Conservation (phyloP, 2,113 vertebrate species). For the Mus spicilegus region DNA sequence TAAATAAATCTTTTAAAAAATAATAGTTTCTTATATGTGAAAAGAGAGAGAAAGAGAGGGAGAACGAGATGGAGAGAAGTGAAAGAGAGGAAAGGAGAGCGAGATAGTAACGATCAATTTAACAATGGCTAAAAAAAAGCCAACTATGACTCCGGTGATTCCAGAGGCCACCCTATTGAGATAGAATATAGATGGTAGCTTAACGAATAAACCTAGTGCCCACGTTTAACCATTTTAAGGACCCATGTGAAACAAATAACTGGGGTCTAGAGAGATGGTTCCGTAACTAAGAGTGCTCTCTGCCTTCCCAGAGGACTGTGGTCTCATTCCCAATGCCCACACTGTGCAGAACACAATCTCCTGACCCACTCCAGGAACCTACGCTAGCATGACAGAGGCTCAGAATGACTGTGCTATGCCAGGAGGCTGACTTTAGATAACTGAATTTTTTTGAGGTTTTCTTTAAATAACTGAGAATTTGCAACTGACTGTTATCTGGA, state of each 20-base stretch:
- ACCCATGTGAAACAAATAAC: not conserved
- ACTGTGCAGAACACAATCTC: not conserved
- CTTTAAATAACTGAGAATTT: constrained; percentile 48
- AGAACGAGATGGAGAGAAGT: not conserved
- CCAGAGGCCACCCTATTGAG: not conserved
- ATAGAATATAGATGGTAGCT: not conserved
- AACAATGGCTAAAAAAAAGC: not conserved
- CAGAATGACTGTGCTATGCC: not conserved
- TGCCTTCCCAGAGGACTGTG: too few relatives aligned
- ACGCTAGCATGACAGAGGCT: not conserved
- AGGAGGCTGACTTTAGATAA: not conserved
- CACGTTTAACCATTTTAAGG: constrained; percentile 4
- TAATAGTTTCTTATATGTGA: too few relatives aligned
- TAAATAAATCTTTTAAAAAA: not conserved
- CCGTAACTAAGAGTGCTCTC: not conserved
- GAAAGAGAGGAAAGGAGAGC: not conserved
- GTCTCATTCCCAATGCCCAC: too few relatives aligned
- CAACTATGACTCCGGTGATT: not conserved
- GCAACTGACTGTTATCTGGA: not conserved
- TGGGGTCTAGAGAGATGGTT: not conserved
- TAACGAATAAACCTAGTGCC: not conserved
- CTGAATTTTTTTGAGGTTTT: not conserved
- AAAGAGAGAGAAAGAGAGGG: too few relatives aligned
- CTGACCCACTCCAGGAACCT: not conserved
- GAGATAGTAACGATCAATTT: not conserved